phyloP scores from a whole-genome alignment of 2,113 vertebrate species.

The Synodontis membranacea region DNA sequence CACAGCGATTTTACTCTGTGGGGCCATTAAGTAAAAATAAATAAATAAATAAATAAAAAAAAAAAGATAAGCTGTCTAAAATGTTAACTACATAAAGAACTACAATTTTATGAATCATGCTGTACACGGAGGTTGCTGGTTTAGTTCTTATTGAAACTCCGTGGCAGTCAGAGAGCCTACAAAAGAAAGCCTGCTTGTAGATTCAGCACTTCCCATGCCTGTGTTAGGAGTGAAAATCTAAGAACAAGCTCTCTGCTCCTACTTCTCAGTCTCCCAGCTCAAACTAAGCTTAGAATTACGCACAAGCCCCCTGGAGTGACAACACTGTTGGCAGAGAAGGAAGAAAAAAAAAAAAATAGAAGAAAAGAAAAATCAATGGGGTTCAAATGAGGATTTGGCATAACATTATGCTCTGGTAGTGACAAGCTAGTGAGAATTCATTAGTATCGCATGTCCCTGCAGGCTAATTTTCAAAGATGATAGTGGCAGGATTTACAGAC shows the following conservation, averaged over 20 bases:
- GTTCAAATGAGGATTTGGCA: conserved; percentile 46
- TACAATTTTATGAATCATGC: background rate
- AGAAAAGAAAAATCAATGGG: conserved; percentile 42
- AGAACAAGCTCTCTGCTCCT: conserved; percentile 21
- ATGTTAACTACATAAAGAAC: background rate
- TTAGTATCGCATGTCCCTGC: conserved; percentile 56
- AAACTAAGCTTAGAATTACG: conserved; percentile 48
- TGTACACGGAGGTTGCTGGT: conserved; percentile 10
- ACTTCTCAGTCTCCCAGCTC: conserved; percentile 39
- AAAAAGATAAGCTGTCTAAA: background rate
- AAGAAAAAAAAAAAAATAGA: conserved; percentile 4
- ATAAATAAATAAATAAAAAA: too few relatives aligned
- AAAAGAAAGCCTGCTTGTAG: background rate
- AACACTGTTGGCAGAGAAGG: conserved; percentile 35
- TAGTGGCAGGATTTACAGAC: conserved; percentile 42
- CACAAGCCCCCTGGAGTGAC: conserved; percentile 51
- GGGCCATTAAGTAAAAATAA: background rate
- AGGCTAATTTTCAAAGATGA: conserved; percentile 53
- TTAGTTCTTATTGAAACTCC: background rate
- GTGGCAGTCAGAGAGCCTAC: background rate
- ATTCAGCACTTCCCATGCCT: conserved; percentile 7
- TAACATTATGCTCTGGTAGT: conserved; percentile 54
- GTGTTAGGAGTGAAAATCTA: conserved; percentile 35
- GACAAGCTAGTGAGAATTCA: conserved; percentile 57
- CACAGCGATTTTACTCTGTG: background rate